These are phyloP conservation scores for Nysson spinosus DNA, from an alignment of 2,888 invertebrate genomes.

Conservation along the genomic window DNA sequence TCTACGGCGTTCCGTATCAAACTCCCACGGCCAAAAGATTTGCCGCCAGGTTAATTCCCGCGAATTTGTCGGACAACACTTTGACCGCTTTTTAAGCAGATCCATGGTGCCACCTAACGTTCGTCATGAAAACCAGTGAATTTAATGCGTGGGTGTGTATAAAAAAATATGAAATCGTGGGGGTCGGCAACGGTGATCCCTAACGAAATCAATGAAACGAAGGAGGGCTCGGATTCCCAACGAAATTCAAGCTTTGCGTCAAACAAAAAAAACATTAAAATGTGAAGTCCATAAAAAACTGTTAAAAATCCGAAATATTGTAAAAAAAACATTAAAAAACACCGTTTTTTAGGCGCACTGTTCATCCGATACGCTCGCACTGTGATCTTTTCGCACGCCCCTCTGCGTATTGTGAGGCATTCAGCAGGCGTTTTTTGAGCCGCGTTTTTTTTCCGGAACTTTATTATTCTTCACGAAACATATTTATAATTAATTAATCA, in stretches of 20 bases:
- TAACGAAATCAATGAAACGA: conserved; percentile 47
- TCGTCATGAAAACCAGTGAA: conserved; percentile 42
- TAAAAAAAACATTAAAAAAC: conserved; percentile 8
- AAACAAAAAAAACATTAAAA: conserved; percentile 18
- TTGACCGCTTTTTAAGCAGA: conserved; percentile 64
- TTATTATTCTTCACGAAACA: neutral
- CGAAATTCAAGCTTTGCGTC: neutral
- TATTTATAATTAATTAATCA: neutral
- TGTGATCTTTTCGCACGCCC: conserved; percentile 21
- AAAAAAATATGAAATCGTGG: conserved; percentile 28
- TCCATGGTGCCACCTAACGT: conserved; percentile 66
- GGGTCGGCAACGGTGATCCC: conserved; percentile 58
- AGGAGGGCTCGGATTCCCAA: conserved; percentile 13
- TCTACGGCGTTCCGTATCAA: neutral
- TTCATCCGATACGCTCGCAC: conserved; percentile 6
- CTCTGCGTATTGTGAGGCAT: conserved; percentile 43
- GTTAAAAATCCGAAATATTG: conserved; percentile 32
- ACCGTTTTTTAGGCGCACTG: too few relatives aligned
- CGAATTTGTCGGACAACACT: conserved; percentile 62
- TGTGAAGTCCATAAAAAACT: conserved; percentile 16
- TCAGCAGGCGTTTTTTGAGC: conserved; percentile 42
- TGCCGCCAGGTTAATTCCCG: conserved; percentile 28
- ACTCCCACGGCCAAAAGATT: conserved; percentile 47
- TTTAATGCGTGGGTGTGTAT: conserved; percentile 24
- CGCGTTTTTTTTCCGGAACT: too few relatives aligned